Evolutionary conservation across 2,888 invertebrate species (phyloP), one percentile per base, ranked within the genome.

Genomic region (Rhagonycha fulva): DNA sequence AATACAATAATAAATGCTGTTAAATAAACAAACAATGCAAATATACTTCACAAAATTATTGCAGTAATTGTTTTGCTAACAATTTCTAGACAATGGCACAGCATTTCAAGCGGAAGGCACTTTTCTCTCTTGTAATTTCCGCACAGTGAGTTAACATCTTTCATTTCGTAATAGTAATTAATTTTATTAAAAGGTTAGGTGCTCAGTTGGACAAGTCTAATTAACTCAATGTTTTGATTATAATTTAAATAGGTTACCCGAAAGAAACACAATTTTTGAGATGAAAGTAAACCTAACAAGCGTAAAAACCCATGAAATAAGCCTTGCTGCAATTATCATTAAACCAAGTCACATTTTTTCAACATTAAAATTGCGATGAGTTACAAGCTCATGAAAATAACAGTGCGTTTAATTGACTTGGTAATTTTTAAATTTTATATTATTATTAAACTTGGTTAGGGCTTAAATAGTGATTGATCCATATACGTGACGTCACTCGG

Each of bases 101-200:
- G 61, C 62, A 68, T 24, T 63, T 30, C 69, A 63, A 26, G 23
- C 69, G 69, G 74, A 74, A 74, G 69, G 62, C 32, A 19, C 26
- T 24, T 73, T 62, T 68, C 68, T 47, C 23, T 28, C 63, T 66
- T 26, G 68, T 62, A 61, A 73, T 73, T 73, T 73, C 73, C 73
- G 73, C 73, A 69, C 68, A 68, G 63, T 66, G 62, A 30, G 68
- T 68, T 30, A 72, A 47, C 26, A 69, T 74, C 74, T 74, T 70
- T 69, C 69, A 62, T 70, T 68, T 47, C 68, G 62, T 23, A 70
- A 68, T 30, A 26, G 28, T 74, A 74, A 74, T 74, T 74, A 74
- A 74, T 74, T 74, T 74, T 63, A 63, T 70, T 74, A 32, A 69
- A 69, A 74, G 74, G 69, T 74, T 61, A 62, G 68, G 62, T 32